Percentiles rank a stretch among this genome's conserved stretches.
These are phyloP conservation scores for Cantharis lateralis DNA, from an alignment of 2,888 invertebrate genomes.

Conservation along the genomic window DNA sequence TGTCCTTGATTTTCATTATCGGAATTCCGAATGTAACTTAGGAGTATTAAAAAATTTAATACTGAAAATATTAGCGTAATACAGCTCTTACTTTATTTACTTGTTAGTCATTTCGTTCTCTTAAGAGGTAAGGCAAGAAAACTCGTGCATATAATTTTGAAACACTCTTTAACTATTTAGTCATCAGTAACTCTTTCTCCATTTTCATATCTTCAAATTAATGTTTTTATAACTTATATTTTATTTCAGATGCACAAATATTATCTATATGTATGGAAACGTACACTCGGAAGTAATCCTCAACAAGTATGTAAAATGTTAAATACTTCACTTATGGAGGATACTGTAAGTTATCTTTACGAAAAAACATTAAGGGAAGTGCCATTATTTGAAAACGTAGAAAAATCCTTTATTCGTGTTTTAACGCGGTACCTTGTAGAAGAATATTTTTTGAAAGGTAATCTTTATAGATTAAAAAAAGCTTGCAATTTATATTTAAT, in stretches of 20 bases:
- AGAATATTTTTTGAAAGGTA: conserved; percentile 59
- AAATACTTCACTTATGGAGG: conserved; percentile 61
- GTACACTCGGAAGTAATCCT: conserved; percentile 59
- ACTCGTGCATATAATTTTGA: too few relatives aligned
- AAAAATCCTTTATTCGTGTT: conserved; percentile 61
- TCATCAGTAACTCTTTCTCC: too few relatives aligned
- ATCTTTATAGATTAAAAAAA: conserved; percentile 40
- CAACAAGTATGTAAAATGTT: conserved; percentile 60
- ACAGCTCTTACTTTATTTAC: too few relatives aligned
- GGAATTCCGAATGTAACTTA: too few relatives aligned
- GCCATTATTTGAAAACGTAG: conserved; percentile 61
- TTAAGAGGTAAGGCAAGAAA: too few relatives aligned
- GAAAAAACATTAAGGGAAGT: conserved; percentile 60
- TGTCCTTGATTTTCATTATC: too few relatives aligned
- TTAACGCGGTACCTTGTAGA: conserved; percentile 60
- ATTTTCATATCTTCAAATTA: too few relatives aligned
- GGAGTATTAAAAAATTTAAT: too few relatives aligned
- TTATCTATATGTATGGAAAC: conserved; percentile 61
- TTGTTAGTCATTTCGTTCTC: too few relatives aligned
- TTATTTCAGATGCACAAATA: conserved; percentile 57
- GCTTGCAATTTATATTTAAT: background rate
- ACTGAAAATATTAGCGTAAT: too few relatives aligned
- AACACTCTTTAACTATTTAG: too few relatives aligned
- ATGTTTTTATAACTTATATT: too few relatives aligned
- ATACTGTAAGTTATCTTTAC: conserved; percentile 60